These are phyloP conservation scores for Caenorhabditis latens DNA, from an alignment of 1,140 invertebrate genomes.

Conservation along the genomic window DNA sequence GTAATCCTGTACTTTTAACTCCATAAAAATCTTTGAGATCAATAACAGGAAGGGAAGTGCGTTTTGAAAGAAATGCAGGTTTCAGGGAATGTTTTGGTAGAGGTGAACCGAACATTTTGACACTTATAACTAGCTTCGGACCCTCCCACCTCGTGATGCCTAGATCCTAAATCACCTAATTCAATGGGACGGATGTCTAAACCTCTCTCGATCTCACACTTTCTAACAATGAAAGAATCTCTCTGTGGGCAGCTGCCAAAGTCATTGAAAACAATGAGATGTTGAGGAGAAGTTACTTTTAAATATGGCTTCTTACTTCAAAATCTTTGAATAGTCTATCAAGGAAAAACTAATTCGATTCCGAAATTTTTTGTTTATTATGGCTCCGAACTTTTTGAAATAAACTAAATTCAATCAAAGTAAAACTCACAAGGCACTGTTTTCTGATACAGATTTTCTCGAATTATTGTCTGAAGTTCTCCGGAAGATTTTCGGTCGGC, in stretches of 20 bases:
- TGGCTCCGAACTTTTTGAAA: not conserved
- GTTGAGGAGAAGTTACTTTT: not conserved
- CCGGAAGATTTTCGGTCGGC: constrained; percentile 55
- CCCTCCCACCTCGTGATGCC: constrained; percentile 11
- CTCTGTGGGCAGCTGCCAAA: constrained; percentile 17
- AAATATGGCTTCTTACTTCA: not conserved
- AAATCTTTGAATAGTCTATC: constrained; percentile 30
- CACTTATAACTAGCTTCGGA: not conserved
- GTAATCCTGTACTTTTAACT: not conserved
- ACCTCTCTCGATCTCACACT: constrained; percentile 9
- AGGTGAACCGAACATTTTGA: constrained; percentile 33
- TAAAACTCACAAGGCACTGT: constrained; percentile 82
- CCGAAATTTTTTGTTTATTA: too few species aligned
- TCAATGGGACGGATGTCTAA: constrained; percentile 17
- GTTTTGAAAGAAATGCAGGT: constrained; percentile 43
- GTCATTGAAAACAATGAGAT: constrained; percentile 36
- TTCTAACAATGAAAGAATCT: not conserved
- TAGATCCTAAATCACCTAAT: constrained; percentile 48
- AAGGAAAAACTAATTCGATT: too few species aligned
- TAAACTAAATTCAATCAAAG: not conserved
- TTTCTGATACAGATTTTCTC: constrained; percentile 83
- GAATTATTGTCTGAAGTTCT: constrained; percentile 83
- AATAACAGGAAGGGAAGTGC: constrained; percentile 6
- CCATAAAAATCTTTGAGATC: constrained; percentile 32
- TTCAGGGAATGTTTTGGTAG: constrained; percentile 36